These are phyloP conservation scores for Nemotelus nigrinus DNA, from an alignment of 2,888 invertebrate genomes.

Conservation along the genomic window DNA sequence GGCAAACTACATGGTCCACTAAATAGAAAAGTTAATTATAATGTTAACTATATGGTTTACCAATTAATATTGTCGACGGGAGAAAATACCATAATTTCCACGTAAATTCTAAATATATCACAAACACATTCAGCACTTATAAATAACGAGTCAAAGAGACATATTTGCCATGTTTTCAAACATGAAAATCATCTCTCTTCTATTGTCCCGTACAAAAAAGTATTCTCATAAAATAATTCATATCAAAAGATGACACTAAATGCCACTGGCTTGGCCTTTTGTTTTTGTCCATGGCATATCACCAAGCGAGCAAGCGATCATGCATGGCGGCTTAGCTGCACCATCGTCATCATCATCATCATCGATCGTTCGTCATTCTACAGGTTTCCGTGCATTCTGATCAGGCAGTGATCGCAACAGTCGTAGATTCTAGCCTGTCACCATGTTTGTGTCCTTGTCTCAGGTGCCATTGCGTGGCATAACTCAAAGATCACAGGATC, in stretches of 20 bases:
- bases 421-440: constrained; percentile 32
- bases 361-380: constrained; percentile 39
- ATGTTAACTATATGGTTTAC: too few relatives aligned
- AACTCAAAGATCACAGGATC: constrained; percentile 24
- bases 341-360: neutral
- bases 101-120: too few relatives aligned
- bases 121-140: neutral
- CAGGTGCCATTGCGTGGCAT: constrained; percentile 45
- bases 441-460: constrained; percentile 40
- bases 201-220: constrained; percentile 28
- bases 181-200: constrained; percentile 36
- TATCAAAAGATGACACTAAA: constrained; percentile 47
- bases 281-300: constrained; percentile 38
- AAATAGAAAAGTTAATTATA: too few relatives aligned
- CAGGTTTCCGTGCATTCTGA: constrained; percentile 42
- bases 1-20: too few relatives aligned
- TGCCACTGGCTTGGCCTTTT: constrained; percentile 35
- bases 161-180: constrained; percentile 37
- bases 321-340: neutral
- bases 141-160: constrained; percentile 18
- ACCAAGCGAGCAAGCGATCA: constrained; percentile 7
- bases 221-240: constrained; percentile 47
- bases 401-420: neutral
- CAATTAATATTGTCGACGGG: too few relatives aligned
- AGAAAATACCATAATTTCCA: too few relatives aligned